Conservation (phyloP, 2,113 vertebrate genomes). For the Sinosuthora webbiana region DNA sequence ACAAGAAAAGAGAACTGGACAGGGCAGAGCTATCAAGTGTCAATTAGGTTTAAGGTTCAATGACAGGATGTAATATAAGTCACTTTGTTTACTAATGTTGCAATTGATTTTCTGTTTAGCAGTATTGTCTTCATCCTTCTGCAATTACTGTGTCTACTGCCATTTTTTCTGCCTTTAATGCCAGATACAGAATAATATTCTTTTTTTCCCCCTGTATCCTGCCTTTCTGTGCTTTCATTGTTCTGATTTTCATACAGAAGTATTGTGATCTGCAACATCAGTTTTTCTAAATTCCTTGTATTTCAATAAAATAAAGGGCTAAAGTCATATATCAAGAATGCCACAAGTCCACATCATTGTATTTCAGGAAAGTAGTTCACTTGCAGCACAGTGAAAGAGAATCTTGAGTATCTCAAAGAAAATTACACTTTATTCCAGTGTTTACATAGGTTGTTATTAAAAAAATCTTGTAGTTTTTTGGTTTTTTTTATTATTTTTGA, state of each 20-base stretch:
- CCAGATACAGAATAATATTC: not conserved
- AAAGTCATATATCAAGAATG: not conserved
- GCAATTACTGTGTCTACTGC: not conserved
- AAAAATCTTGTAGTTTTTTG: not conserved
- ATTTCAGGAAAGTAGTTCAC: not conserved
- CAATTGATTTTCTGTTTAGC: conserved; percentile 37
- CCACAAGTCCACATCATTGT: not conserved
- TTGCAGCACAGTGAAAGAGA: not conserved
- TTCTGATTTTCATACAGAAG: not conserved
- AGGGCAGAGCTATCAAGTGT: not conserved
- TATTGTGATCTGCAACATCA: not conserved
- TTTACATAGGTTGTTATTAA: not conserved
- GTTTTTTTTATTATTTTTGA: not conserved
- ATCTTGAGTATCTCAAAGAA: not conserved
- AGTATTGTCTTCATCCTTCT: not conserved
- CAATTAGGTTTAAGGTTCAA: conserved; percentile 3
- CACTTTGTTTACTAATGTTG: conserved; percentile 25
- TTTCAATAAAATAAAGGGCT: not conserved
- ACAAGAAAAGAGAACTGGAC: not conserved
- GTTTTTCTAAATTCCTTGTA: not conserved
- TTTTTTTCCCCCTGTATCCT: not conserved
- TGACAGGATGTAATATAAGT: not conserved
- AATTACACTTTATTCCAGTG: not conserved
- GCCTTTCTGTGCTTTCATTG: not conserved
- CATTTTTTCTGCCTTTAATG: not conserved